A percentile compares a stretch with the other conserved stretches of the same genome.
Evolutionary conservation across 2,113 vertebrate species (phyloP).

Genomic region (Chaetorhynchus papuensis): DNA sequence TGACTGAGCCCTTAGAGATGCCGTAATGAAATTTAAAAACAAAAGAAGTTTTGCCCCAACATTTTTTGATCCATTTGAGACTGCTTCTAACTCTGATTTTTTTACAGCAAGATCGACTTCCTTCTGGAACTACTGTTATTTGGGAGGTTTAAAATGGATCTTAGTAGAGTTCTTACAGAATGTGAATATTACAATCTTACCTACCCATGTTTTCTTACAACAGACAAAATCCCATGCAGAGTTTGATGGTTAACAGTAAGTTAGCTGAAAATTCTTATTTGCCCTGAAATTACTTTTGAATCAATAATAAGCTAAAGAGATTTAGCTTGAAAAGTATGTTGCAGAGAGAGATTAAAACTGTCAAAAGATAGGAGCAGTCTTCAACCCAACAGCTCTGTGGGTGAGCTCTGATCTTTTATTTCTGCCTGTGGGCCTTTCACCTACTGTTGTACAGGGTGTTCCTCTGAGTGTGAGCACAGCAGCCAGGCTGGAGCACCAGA

Average conservation of each 20-base stretch:
- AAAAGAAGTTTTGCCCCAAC: not conserved
- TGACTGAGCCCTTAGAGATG: not conserved
- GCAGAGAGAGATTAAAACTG: not conserved
- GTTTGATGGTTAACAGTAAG: not conserved
- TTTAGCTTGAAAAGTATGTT: not conserved
- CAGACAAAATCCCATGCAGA: not conserved
- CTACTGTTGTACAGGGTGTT: fast-evolving
- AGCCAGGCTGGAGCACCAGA: not conserved
- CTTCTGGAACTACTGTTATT: not conserved
- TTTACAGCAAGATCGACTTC: not conserved
- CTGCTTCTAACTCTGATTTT: not conserved
- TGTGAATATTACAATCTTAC: not conserved
- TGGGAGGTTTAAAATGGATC: not conserved
- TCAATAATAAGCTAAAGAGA: not conserved
- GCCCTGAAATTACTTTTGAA: not conserved
- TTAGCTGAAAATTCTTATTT: not conserved
- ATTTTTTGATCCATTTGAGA: not conserved
- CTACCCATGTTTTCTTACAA: not conserved
- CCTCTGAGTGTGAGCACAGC: not conserved
- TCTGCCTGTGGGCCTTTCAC: not conserved
- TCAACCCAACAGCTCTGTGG: not conserved
- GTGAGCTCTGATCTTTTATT: not conserved
- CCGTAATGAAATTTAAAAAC: not conserved
- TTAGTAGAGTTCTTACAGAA: not conserved
- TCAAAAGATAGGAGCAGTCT: not conserved